phyloP scores from a whole-genome alignment of 2,888 invertebrate genomes.

The Eutolmus rufibarbis region DNA sequence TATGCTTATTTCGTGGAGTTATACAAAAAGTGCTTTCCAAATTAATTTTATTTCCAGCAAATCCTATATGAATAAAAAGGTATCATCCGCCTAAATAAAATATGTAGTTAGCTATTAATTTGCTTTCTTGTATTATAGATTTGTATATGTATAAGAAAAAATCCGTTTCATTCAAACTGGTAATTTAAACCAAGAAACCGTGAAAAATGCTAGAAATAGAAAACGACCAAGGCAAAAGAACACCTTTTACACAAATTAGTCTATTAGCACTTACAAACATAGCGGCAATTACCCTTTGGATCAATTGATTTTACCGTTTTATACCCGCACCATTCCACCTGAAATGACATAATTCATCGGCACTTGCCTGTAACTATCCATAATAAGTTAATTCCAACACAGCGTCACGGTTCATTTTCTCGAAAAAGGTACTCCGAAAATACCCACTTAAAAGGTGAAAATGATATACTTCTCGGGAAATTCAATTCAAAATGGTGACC shows the following conservation, averaged over 20 bases:
- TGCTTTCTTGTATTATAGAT: too few relatives aligned
- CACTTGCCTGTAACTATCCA: not conserved
- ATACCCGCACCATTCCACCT: not conserved
- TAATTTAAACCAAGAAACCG: not conserved
- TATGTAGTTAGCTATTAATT: too few relatives aligned
- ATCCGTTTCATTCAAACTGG: too few relatives aligned
- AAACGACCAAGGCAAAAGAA: not conserved
- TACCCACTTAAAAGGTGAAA: not conserved
- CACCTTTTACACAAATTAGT: not conserved
- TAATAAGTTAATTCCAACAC: not conserved
- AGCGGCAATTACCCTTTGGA: not conserved
- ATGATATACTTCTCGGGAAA: not conserved
- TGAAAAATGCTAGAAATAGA: not conserved
- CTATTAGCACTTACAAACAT: not conserved
- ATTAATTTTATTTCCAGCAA: too few relatives aligned
- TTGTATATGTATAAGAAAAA: too few relatives aligned
- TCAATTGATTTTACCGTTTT: not conserved
- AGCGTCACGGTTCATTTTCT: not conserved
- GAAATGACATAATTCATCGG: not conserved
- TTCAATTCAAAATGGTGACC: not conserved
- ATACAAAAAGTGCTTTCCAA: too few relatives aligned
- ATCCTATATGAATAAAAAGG: too few relatives aligned
- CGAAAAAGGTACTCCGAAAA: not conserved
- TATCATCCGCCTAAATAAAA: too few relatives aligned
- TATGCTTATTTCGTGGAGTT: too few relatives aligned